These are phyloP conservation scores for Pseudomugil gertrudae DNA, from an alignment of 2,797 vertebrate species.

Conservation along the genomic window DNA sequence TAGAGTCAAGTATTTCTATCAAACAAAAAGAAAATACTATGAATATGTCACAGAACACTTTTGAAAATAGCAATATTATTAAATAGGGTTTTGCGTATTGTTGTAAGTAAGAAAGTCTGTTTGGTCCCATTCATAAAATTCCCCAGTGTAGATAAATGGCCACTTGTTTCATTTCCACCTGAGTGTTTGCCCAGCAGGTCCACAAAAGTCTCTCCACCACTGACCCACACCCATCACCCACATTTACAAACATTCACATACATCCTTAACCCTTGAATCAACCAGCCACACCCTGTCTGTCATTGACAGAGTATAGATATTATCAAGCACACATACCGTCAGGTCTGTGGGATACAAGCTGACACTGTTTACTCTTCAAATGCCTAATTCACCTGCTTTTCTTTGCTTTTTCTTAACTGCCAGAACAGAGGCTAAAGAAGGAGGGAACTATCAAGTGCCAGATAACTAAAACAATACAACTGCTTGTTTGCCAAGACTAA, in stretches of 20 bases:
- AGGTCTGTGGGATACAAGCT: constrained; percentile 43
- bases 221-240: constrained; percentile 37
- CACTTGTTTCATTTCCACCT: constrained; percentile 35
- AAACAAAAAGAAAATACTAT: not conserved
- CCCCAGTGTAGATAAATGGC: constrained; percentile 17
- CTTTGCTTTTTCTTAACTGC: constrained; percentile 30
- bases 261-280: constrained; percentile 37
- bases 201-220: constrained; percentile 21
- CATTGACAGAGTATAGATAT: constrained; percentile 74
- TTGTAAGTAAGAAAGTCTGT: not conserved
- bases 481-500: not conserved
- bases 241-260: constrained; percentile 27
- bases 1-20: not conserved
- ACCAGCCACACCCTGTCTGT: constrained; percentile 57
- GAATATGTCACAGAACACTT: not conserved
- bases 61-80: not conserved
- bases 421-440: constrained; percentile 2
- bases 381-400: constrained; percentile 39
- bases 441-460: constrained; percentile 18
- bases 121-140: constrained; percentile 44
- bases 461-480: constrained; percentile 29
- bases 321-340: constrained; percentile 60
- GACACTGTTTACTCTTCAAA: constrained; percentile 62
- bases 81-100: not conserved
- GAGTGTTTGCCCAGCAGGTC: constrained; percentile 52